Evolutionary conservation across 1,140 invertebrate species (phyloP).

Genomic region (Euglossa dilemma): DNA sequence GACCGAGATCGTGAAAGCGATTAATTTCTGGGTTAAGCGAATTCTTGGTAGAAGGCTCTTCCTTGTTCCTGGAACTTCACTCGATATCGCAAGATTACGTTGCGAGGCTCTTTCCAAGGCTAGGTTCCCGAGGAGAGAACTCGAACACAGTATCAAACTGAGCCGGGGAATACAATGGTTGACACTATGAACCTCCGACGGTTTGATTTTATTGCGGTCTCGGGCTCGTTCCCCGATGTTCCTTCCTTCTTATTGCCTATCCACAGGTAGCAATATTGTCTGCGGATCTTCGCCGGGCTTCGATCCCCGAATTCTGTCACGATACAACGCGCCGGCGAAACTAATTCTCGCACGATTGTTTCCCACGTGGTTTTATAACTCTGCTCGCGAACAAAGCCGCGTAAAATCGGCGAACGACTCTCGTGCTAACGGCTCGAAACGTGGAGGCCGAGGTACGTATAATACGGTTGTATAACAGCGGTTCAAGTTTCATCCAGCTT

Average conservation of each 20-base stretch:
- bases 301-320: not conserved
- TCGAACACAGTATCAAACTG: slow-evolving; percentile 32
- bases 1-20: too few relatives aligned
- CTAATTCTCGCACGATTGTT: slow-evolving; percentile 14
- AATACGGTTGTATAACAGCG: not conserved
- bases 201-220: slow-evolving; percentile 63
- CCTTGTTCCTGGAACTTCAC: too few relatives aligned
- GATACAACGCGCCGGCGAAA: not conserved
- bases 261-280: slow-evolving; percentile 53
- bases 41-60: too few relatives aligned
- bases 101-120: not conserved
- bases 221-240: slow-evolving; percentile 38
- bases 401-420: not conserved
- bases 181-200: slow-evolving; percentile 60
- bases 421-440: not conserved
- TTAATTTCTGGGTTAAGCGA: too few relatives aligned
- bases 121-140: slow-evolving; percentile 7
- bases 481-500: too few relatives aligned
- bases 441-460: too few relatives aligned
- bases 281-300: not conserved
- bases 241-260: slow-evolving; percentile 44
- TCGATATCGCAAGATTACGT: slow-evolving; percentile 10
- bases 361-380: too few relatives aligned
- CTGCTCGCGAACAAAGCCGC: too few relatives aligned
- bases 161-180: slow-evolving; percentile 62